Evolutionary conservation across 2,888 invertebrate species (phyloP).

Genomic region (Acrobeloides nanus): DNA sequence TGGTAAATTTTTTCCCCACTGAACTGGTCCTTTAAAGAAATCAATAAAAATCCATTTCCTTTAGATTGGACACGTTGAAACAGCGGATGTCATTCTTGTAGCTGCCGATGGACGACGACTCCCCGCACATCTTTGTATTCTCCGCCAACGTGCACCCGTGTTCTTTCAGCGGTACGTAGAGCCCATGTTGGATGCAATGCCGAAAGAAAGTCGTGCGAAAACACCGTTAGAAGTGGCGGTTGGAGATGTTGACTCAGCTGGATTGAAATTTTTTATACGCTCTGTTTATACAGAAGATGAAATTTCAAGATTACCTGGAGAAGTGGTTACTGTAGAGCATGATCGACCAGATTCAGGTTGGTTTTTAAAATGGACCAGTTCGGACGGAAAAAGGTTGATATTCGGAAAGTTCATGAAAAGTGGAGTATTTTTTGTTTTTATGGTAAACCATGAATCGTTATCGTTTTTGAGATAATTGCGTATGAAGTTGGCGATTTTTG

Average conservation of each 20-base stretch:
- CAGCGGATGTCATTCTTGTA: slow-evolving; percentile 42
- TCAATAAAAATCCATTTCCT: slow-evolving; percentile 3
- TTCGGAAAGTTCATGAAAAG: too few relatives aligned
- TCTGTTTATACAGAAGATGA: slow-evolving; percentile 50
- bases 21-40: too few relatives aligned
- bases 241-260: slow-evolving; percentile 46
- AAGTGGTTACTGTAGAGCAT: slow-evolving; percentile 2
- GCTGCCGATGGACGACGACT: slow-evolving; percentile 45
- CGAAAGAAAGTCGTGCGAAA: slow-evolving; percentile 10
- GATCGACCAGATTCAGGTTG: too few relatives aligned
- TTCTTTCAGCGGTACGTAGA: slow-evolving; percentile 47
- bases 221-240: slow-evolving; percentile 37
- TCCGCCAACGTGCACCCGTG: slow-evolving; percentile 40
- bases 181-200: slow-evolving; percentile 32
- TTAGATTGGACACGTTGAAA: slow-evolving; percentile 34
- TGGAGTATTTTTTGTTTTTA: too few relatives aligned
- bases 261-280: slow-evolving; percentile 45
- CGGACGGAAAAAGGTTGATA: too few relatives aligned
- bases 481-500: too few relatives aligned
- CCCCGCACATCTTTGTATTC: slow-evolving; percentile 46
- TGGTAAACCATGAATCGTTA: too few relatives aligned
- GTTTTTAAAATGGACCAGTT: too few relatives aligned
- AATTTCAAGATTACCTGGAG: slow-evolving; percentile 25
- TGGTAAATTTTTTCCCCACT: too few relatives aligned
- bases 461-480: too few relatives aligned